Evolutionary conservation across 1,140 invertebrate genomes (phyloP), one percentile per base, ranked within the genome.

Genomic region (Solen grandis): DNA sequence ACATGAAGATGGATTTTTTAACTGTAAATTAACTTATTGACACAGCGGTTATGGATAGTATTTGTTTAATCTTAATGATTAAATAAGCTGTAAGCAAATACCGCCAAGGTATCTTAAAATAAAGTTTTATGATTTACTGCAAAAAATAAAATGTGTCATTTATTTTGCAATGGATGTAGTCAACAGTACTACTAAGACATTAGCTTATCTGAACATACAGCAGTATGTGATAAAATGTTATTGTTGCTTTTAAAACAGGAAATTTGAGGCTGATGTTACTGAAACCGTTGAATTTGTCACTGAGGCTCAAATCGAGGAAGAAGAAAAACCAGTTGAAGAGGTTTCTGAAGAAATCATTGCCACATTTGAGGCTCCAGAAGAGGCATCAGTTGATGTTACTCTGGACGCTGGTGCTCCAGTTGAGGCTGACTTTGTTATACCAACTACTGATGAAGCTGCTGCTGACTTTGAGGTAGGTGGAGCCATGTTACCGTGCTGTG

Each of bases 221-320:
- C 46, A 50, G 46, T 50, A 13, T 50, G 46, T 50, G n/a, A 50
- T n/a, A n/a, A n/a, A n/a, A n/a, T n/a, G n/a, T n/a, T n/a, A 50
- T 50, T 13, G n/a, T 50, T 50, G 13, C 13, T 50, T 14, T 50
- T 14, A 41, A 1, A 50, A 14, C 57, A 85, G 83, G 59, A 85
- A 85, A 85, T 85, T 85, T 41, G 50, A 72, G 57, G 59, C 63
- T 19, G 83, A 85, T 77, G 72, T 82, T 14, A 59, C 57, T 33
- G 76, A 80, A 63, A 54, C 74, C 27, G 33, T 76, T 38, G 57
- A 60, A n/a, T 10, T 74, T 5, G n/a, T n/a, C n/a, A n/a, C n/a
- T n/a, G n/a, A n/a, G n/a, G n/a, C n/a, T n/a, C n/a, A n/a, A n/a
- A n/a, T n/a, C n/a, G n/a, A n/a, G n/a, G n/a, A n/a, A n/a, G n/a